Conservation (phyloP, 2,888 invertebrate species). For the Campoplex nolae region DNA sequence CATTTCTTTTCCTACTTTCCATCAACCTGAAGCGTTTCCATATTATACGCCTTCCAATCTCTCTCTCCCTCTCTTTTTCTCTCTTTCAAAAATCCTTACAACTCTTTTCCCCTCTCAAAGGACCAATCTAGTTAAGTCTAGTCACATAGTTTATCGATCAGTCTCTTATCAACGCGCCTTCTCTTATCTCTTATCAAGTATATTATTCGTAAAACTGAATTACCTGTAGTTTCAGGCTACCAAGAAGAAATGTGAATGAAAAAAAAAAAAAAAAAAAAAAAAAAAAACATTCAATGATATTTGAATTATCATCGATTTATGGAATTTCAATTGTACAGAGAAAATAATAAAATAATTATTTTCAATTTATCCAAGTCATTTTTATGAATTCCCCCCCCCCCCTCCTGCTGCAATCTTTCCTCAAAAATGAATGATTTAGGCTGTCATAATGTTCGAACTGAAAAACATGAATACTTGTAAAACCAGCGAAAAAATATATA, state of each 20-base stretch:
- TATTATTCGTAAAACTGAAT: slow-evolving; percentile 44
- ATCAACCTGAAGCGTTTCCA: slow-evolving; percentile 15
- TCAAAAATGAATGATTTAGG: neutral
- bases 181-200: slow-evolving; percentile 16
- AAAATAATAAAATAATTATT: slow-evolving; percentile 59
- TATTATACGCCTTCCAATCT: neutral
- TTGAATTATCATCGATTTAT: slow-evolving; percentile 34
- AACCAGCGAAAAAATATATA: neutral
- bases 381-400: neutral
- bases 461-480: neutral
- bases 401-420: neutral
- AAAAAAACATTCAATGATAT: slow-evolving; percentile 3
- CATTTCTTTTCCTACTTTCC: slow-evolving; percentile 33
- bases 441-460: neutral
- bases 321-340: slow-evolving; percentile 35
- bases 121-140: slow-evolving; percentile 79
- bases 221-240: slow-evolving; percentile 25
- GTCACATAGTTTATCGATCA: slow-evolving; percentile 71
- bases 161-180: slow-evolving; percentile 30
- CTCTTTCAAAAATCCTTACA: neutral
- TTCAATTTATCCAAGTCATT: slow-evolving; percentile 42
- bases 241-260: neutral
- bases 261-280: neutral
- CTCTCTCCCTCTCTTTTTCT: neutral
- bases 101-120: slow-evolving; percentile 63